Evolutionary conservation across 2,888 invertebrate genomes (phyloP).

Genomic region (Linnaemya tessellans): DNA sequence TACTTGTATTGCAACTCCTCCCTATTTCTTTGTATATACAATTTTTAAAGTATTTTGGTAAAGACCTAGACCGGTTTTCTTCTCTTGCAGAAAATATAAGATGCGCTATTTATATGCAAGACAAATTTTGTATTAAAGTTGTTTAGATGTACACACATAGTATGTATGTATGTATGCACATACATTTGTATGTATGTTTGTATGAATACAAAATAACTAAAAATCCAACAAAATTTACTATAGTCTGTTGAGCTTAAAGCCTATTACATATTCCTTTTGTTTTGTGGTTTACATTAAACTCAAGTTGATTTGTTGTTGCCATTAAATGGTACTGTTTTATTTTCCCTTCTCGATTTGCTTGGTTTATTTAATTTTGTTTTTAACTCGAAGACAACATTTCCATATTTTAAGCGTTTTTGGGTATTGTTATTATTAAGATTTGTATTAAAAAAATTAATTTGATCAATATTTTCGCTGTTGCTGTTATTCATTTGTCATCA

Average conservation of each 20-base stretch:
- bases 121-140: neutral
- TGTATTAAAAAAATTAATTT: too few species aligned
- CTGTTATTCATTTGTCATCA: neutral
- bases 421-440: neutral
- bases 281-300: slow-evolving; percentile 6
- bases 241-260: slow-evolving; percentile 35
- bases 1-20: neutral
- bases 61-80: slow-evolving; percentile 32
- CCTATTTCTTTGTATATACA: neutral
- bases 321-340: slow-evolving; percentile 9
- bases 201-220: neutral
- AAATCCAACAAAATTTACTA: slow-evolving; percentile 17
- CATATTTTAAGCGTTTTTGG: neutral
- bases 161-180: too few species aligned
- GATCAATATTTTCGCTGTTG: too few species aligned
- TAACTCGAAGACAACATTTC: neutral
- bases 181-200: too few species aligned
- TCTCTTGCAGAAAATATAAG: slow-evolving; percentile 23
- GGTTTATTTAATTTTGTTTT: slow-evolving; percentile 8
- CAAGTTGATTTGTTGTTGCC: slow-evolving; percentile 1
- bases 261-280: slow-evolving; percentile 9
- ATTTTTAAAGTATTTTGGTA: neutral
- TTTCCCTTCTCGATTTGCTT: slow-evolving; percentile 17
- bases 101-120: slow-evolving; percentile 22
- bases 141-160: too few species aligned